Evolutionary conservation across 2,888 invertebrate genomes (phyloP).

Genomic region (Resseliella maxima): DNA sequence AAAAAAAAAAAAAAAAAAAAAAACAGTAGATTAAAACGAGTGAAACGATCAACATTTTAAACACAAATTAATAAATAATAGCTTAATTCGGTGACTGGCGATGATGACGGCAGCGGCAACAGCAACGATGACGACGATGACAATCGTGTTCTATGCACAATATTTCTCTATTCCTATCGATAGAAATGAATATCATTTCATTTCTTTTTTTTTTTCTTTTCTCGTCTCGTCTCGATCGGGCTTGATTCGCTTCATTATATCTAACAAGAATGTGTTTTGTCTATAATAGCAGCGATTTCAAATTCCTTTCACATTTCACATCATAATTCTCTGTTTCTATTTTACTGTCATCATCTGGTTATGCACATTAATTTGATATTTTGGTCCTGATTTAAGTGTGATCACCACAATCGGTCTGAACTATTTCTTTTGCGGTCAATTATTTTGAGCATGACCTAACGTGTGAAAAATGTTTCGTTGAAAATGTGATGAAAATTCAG

Average conservation of each 20-base stretch:
- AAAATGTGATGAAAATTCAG: not conserved
- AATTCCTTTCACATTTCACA: not conserved
- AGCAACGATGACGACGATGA: not conserved
- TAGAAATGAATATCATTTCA: not conserved
- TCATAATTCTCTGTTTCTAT: not conserved
- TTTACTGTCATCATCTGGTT: not conserved
- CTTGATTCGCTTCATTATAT: not conserved
- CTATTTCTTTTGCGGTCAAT: no score
- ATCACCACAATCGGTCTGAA: not conserved
- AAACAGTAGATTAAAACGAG: not conserved
- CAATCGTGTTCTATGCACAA: not conserved
- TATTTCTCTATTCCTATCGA: no score
- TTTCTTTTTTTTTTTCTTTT: not conserved
- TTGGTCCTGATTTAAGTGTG: not conserved
- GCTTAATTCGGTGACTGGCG: not conserved
- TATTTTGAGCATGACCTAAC: no score
- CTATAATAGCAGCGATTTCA: not conserved
- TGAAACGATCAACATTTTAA: conserved; percentile 11
- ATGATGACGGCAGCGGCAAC: not conserved
- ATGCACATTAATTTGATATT: not conserved
- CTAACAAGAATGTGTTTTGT: not conserved
- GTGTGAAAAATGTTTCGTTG: no score
- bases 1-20: not conserved
- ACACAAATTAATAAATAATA: conserved; percentile 32
- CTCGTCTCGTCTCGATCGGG: not conserved